Percentiles rank a stretch among this genome's conserved stretches.
Evolutionary conservation across 2,797 vertebrate species (phyloP).

Genomic region (Decapterus maruadsi): DNA sequence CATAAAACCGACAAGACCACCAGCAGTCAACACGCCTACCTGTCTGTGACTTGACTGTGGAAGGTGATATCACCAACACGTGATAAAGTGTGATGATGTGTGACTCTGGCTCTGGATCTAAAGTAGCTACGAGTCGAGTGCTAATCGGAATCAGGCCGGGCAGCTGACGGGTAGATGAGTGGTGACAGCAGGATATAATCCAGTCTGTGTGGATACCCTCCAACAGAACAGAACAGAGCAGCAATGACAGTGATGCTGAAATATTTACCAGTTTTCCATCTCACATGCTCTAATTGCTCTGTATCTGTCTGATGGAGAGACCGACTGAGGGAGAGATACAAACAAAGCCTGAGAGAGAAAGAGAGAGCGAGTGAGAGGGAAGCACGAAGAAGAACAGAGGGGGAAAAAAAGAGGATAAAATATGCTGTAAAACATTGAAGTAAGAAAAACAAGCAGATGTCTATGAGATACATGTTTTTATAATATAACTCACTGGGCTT

Average conservation of each 20-base stretch:
- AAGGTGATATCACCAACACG: slow-evolving; percentile 4
- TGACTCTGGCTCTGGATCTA: not conserved
- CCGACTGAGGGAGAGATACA: not conserved
- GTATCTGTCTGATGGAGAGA: slow-evolving; percentile 26
- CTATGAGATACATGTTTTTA: not conserved
- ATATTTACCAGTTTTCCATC: slow-evolving; percentile 64
- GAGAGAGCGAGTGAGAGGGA: not conserved
- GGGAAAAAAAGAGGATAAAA: not conserved
- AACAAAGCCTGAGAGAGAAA: not conserved
- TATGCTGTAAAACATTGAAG: not conserved
- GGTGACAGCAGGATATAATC: slow-evolving; percentile 21
- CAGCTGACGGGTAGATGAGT: slow-evolving; percentile 12
- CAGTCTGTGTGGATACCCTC: slow-evolving; percentile 10
- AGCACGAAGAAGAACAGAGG: not conserved
- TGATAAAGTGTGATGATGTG: not conserved
- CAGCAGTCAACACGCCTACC: not conserved
- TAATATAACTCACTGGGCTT: not conserved
- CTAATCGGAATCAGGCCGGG: not conserved
- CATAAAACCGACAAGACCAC: not conserved
- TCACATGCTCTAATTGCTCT: slow-evolving; percentile 57
- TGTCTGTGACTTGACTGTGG: not conserved
- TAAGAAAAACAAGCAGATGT: not conserved
- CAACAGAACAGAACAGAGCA: slow-evolving; percentile 1
- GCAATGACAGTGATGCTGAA: slow-evolving; percentile 46
- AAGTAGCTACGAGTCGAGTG: not conserved